Conservation (phyloP, 2,113 vertebrate species). For the Forbesichthys agassizii region DNA sequence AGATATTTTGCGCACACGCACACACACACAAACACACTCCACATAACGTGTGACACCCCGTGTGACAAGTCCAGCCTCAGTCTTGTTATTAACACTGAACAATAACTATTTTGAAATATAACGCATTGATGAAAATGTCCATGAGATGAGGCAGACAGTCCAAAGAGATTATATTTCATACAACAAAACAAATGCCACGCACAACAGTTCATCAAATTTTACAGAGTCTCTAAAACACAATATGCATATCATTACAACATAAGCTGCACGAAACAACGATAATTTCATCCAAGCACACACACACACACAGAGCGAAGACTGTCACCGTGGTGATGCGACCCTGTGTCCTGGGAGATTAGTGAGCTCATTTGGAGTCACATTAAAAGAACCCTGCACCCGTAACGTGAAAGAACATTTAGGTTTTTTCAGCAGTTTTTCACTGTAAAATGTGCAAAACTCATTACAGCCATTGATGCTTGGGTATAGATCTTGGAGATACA, state of each 20-base stretch:
- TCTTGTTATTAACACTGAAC: conserved; percentile 42
- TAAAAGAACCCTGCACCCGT: conserved; percentile 60
- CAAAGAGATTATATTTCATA: conserved; percentile 26
- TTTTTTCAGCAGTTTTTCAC: conserved; percentile 67
- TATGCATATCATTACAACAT: background rate
- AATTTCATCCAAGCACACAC: background rate
- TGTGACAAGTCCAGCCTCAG: conserved; percentile 8
- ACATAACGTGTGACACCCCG: too few relatives aligned
- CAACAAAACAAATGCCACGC: too few relatives aligned
- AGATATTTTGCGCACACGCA: too few relatives aligned
- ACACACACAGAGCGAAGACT: conserved; percentile 5
- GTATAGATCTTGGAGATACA: conserved; percentile 71
- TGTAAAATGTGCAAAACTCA: conserved; percentile 65
- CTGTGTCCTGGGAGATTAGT: conserved; percentile 66
- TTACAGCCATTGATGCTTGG: conserved; percentile 63
- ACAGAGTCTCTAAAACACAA: background rate
- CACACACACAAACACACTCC: too few relatives aligned
- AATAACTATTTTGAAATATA: conserved; percentile 46
- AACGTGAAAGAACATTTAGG: conserved; percentile 49
- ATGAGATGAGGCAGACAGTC: conserved; percentile 30
- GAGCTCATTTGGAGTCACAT: conserved; percentile 73
- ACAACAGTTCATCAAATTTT: background rate
- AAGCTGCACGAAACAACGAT: background rate
- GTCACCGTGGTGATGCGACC: too few relatives aligned
- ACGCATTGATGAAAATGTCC: conserved; percentile 37